phyloP scores from a whole-genome alignment of 2,113 vertebrate species.

The Urocolius indicus region DNA sequence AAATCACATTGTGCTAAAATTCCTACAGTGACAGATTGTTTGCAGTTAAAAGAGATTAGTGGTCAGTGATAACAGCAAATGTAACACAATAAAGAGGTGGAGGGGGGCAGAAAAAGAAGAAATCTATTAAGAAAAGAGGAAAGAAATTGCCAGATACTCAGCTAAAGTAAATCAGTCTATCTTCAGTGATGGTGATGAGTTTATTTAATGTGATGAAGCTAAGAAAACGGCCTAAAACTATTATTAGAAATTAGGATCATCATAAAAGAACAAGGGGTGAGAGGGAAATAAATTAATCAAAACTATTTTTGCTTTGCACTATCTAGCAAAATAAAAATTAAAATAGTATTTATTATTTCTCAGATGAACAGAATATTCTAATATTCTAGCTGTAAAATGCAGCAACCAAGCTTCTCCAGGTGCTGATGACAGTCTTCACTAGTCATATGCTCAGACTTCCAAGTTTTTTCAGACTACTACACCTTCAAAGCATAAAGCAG shows the following conservation, averaged over 20 bases:
- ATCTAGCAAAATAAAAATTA: background rate
- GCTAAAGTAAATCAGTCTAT: background rate
- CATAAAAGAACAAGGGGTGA: background rate
- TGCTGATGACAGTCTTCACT: background rate
- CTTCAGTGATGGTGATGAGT: background rate
- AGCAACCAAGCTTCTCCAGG: background rate
- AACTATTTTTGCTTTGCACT: background rate
- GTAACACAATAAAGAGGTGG: background rate
- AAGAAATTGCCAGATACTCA: background rate
- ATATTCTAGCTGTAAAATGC: background rate
- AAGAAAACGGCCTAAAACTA: background rate
- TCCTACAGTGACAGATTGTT: background rate
- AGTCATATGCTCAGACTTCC: fast-evolving
- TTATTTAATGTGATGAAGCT: background rate
- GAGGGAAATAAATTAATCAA: background rate
- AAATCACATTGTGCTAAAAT: background rate
- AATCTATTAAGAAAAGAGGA: background rate
- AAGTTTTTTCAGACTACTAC: background rate
- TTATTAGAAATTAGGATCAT: background rate
- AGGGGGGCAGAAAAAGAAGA: background rate
- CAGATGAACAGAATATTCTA: background rate
- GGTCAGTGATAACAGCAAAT: background rate
- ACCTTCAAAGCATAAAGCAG: background rate
- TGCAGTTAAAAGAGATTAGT: background rate
- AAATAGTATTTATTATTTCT: background rate